Evolutionary conservation across 2,888 invertebrate species (phyloP), one percentile per base, ranked within the genome.

Genomic region (Andricus quercusramuli): DNA sequence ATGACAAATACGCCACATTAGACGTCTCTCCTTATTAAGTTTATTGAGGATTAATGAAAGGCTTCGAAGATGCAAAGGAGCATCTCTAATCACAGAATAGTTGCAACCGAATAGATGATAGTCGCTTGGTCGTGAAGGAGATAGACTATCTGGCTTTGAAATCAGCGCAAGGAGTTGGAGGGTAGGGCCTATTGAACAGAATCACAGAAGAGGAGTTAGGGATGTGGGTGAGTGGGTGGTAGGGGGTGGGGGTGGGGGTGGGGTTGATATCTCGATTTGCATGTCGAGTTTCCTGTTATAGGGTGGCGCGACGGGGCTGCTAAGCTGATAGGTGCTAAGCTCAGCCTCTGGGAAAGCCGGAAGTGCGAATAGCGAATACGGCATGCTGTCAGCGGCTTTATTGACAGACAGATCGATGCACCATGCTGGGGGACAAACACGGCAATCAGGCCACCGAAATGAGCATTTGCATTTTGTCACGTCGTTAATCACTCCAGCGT

Each of bases 401-500:
- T 86, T 86, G 86, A 86, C 84, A 83, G 81, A 79, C 81, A 84
- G 85, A 86, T 85, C 83, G 85, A 86, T 86, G 79, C 81, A 76
- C 56, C 83, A 68, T 78, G 76, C 77, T 78, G 80, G 59, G 83
- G 82, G 80, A 85, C 85, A 86, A 84, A 85, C 85, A 79, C 80
- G 81, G 85, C 84, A 87, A 87, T 86, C 87, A 86, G 70, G 82
- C 80, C 68, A 78, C 81, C 81, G 83, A 82, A 86, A 85, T 82
- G 82, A 82, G 78, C 83, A 86, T 86, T 87, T 87, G 86, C 85
- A 86, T 87, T 84, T 87, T 85, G 85, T 85, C 84, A 82, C 81
- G 80, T 78, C 78, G 85, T 85, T 86, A 86, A 88, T 86, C 85
- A 84, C 77, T 79, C 37, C 62, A 74, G 70, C 51, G 56, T 51